These are phyloP conservation scores for Nettapus auritus DNA, from an alignment of 2,113 vertebrate genomes.

Conservation along the genomic window DNA sequence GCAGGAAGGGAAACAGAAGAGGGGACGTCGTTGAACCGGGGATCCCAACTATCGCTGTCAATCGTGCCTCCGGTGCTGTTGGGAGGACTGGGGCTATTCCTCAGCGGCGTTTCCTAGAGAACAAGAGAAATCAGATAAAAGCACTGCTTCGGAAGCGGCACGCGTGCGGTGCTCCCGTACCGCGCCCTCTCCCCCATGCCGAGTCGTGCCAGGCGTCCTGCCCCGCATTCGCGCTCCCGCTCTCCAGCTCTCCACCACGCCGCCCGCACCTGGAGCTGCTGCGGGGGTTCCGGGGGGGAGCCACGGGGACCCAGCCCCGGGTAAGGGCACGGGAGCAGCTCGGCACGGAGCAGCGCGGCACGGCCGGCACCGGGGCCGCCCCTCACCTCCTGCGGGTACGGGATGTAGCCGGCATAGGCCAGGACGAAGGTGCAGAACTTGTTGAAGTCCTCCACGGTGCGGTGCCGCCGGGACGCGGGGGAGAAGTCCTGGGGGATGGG, in stretches of 20 bases:
- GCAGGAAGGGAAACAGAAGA: constrained; percentile 68
- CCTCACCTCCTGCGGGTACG: constrained; percentile 91
- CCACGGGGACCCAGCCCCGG: not conserved
- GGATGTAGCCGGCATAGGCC: constrained; percentile 96
- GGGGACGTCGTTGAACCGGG: constrained; percentile 75
- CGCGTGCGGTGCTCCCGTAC: fast-evolving
- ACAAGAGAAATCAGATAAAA: not conserved
- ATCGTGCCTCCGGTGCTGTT: constrained; percentile 95
- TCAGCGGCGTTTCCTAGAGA: constrained; percentile 84
- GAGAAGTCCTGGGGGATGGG: constrained; percentile 83
- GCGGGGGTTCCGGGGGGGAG: no score
- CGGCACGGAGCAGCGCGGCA: no score
- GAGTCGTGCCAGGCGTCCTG: fast-evolving
- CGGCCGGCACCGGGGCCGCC: not conserved
- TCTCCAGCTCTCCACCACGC: not conserved
- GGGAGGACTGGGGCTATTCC: constrained; percentile 93
- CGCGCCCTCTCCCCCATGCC: not conserved
- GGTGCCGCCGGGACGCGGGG: constrained; percentile 82
- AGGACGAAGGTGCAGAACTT: constrained; percentile 97
- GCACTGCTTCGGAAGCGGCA: fast-evolving
- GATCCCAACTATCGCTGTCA: constrained; percentile 94
- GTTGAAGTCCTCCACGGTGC: constrained; percentile 97
- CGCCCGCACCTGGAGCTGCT: not conserved
- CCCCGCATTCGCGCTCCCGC: fast-evolving
- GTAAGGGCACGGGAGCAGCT: fast-evolving